Percentiles rank a stretch among this genome's conserved stretches.
phyloP scores from a whole-genome alignment of 2,797 vertebrate genomes.

The Pampus argenteus region DNA sequence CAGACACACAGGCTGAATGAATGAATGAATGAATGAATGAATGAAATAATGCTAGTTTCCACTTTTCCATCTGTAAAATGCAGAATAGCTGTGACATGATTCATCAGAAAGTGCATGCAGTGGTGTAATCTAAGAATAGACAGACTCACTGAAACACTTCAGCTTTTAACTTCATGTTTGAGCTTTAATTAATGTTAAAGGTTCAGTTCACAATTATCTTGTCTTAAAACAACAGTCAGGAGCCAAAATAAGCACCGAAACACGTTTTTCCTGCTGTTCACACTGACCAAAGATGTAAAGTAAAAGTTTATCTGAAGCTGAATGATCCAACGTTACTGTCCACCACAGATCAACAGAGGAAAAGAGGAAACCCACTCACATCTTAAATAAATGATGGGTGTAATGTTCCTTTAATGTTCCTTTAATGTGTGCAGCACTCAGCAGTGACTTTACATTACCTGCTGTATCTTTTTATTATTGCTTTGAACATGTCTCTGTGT shows the following conservation, averaged over 20 bases:
- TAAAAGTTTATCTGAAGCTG: too few species aligned
- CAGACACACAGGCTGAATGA: neutral
- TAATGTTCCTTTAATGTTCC: neutral
- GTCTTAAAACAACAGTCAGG: too few species aligned
- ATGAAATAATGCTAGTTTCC: neutral
- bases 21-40: slow-evolving; percentile 14
- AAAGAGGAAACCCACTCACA: neutral
- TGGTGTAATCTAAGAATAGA: neutral
- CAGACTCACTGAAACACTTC: neutral
- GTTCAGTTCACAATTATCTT: too few species aligned
- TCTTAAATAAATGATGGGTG: neutral
- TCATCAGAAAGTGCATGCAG: slow-evolving; percentile 34
- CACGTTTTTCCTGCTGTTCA: too few species aligned
- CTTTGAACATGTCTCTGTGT: neutral
- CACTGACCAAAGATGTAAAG: too few species aligned
- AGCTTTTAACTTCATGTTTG: neutral
- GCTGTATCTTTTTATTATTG: neutral
- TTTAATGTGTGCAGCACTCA: neutral
- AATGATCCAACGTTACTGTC: too few species aligned
- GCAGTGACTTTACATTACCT: neutral
- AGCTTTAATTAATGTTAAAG: neutral
- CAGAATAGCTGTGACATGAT: slow-evolving; percentile 25
- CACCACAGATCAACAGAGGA: too few species aligned
- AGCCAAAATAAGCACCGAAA: too few species aligned
- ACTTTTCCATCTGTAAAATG: slow-evolving; percentile 8